These are phyloP conservation scores for Daubentonia madagascariensis DNA, from an alignment of 2,113 vertebrate genomes.

Conservation along the genomic window DNA sequence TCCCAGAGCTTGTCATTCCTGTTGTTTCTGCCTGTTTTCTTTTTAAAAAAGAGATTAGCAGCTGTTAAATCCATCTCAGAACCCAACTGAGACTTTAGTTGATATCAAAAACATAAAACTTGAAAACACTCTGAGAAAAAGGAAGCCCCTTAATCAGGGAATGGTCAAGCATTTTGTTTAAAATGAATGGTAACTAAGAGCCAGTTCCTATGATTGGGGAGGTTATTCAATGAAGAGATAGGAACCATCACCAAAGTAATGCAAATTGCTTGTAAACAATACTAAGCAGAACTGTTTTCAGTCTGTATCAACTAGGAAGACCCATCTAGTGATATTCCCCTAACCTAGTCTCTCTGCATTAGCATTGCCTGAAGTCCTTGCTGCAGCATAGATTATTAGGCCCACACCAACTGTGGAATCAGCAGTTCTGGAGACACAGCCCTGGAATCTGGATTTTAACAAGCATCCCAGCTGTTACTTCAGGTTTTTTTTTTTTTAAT, in stretches of 20 bases:
- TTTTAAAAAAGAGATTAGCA: constrained; percentile 18
- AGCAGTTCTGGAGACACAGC: neutral
- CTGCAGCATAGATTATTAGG: neutral
- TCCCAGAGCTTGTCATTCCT: neutral
- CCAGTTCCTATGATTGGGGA: neutral
- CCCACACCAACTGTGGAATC: too few species aligned
- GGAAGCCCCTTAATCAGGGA: neutral
- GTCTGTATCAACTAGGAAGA: neutral
- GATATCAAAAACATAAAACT: constrained; percentile 48
- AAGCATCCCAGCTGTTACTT: neutral
- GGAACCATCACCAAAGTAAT: neutral
- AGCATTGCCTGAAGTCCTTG: neutral
- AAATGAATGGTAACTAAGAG: neutral
- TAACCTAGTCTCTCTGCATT: neutral
- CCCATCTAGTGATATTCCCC: neutral
- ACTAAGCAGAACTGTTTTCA: neutral
- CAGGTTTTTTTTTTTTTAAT: too few species aligned
- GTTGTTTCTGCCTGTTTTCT: neutral
- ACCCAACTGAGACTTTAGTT: constrained; percentile 27
- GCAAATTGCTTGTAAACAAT: neutral
- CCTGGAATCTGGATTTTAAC: neutral
- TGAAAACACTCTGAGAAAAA: neutral
- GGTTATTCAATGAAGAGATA: neutral
- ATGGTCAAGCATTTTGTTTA: neutral
- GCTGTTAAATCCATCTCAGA: neutral